Base-by-base conservation (phyloP, 2,888 invertebrate genomes). In the Eilema depressum region DNA sequence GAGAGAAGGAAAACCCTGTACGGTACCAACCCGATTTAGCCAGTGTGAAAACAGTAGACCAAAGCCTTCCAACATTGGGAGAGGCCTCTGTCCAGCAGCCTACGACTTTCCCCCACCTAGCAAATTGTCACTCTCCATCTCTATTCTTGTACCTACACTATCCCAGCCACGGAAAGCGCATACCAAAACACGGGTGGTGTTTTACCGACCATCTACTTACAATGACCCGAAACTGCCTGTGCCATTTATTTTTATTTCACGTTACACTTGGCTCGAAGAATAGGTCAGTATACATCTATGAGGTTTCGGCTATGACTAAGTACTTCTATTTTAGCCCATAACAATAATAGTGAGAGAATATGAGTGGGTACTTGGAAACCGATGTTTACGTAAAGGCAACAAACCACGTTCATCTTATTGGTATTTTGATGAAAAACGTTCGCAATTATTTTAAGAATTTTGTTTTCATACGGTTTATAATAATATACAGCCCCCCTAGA, bases 381-480 rank as follows among this genome's bases (percentile, higher is more conserved):
- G 64, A 47, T 82, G 82, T 80, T 81, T 80, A 76, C 69, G 41
- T 23, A 26, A 63, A 69, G 59, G 68, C 30, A 66, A 69, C 65
- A 73, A 66, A 78, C 66, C 67, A 65, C 30, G 53, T 10, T 73
- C 71, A 72, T 70, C 72, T 63, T 62, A 68, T 78, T 62, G 37
- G 69, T 77, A 79, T 81, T 82, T 82, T 81, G 71, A 77, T 74
- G 71, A 63, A 75, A 75, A 76, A 75, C 81, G 73, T 65, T 74
- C 70, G 71, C 53, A 69, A 74, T 71, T 71, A 71, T 41, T 63
- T 69, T 64, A 57, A 63, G 56, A 68, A 28, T 37, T 63, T 41
- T 63, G 63, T 63, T 64, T 63, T 37, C 57, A 63, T 63, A 37
- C 68, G 20, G 25, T 59, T 53, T 12, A n/a, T 53, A 53, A 47